These are phyloP conservation scores for Philereme transversata DNA, from an alignment of 2,888 invertebrate species.

Conservation along the genomic window DNA sequence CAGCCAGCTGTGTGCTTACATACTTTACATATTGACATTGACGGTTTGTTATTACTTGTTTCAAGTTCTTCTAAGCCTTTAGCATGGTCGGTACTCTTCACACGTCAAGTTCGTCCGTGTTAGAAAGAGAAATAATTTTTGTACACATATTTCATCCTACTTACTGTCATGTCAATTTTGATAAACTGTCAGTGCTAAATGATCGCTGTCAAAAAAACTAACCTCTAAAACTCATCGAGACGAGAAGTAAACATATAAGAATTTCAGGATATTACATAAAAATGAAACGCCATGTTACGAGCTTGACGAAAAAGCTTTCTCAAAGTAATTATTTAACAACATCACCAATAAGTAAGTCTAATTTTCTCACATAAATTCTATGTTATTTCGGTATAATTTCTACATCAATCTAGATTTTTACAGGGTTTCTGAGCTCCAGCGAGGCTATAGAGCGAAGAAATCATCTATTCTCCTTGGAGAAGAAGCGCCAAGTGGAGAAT, in stretches of 20 bases:
- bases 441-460: slow-evolving; percentile 84
- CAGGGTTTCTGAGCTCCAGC: slow-evolving; percentile 76
- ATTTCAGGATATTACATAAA: slow-evolving; percentile 19
- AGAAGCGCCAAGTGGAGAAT: slow-evolving; percentile 87
- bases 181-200: no score
- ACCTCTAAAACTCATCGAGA: slow-evolving; percentile 41
- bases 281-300: slow-evolving; percentile 63
- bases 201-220: slow-evolving; percentile 18
- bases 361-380: not conserved
- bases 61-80: no score
- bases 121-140: no score
- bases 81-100: no score
- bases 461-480: slow-evolving; percentile 90
- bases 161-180: no score
- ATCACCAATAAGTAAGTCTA: slow-evolving; percentile 42
- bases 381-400: slow-evolving; percentile 2
- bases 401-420: slow-evolving; percentile 28
- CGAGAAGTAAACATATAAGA: slow-evolving; percentile 3
- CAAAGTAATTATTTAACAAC: slow-evolving; percentile 45
- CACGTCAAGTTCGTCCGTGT: no score
- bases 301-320: slow-evolving; percentile 52
- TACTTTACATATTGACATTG: no score
- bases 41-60: no score
- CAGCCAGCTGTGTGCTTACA: no score
- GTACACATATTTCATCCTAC: no score